Evolutionary conservation across 2,113 vertebrate species (phyloP), one percentile per base, ranked within the genome.

Genomic region (Hippocampus abdominalis): DNA sequence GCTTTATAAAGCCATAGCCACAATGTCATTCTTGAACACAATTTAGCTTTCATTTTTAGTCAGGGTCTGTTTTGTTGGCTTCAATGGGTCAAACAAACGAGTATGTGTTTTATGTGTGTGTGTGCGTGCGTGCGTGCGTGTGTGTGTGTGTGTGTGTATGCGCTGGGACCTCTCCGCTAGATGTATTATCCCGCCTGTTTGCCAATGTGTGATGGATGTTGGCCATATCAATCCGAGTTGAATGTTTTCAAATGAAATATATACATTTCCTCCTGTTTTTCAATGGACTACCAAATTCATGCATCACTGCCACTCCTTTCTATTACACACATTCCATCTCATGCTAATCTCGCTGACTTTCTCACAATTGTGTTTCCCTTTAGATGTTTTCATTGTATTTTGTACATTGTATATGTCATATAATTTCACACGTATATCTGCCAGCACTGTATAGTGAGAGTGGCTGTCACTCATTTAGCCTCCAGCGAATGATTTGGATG

Each of bases 241-340:
- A 96, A 95, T 95, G 95, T 92, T 95, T 94, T 51, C 54, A 23
- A 18, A 40, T 68, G 23, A 64, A 48, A 64, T 46, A 12, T 91
- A 94, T 94, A 95, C 94, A 97, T 96, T 94, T 96, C 94, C 94
- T 97, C 93, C 92, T 94, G 94, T 95, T 96, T 98, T 96, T 98
- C 96, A 98, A 95, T 94, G 94, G 94, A 93, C 94, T 93, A 95
- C 94, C 92, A 95, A 93, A 94, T 93, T 92, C 94, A 96, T 98
- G 95, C 89, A 98, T 98, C 96, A 98, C 93, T 98, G 95, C 94
- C 95, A 96, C 90, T 93, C 93, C 91, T 87, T 88, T 91, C 92
- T 89, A 90, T 92, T 93, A 93, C 93, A 91, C 93, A 94, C 94
- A 96, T 74, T 72, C 40, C 42, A 64, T 70, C 42, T 72, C 69